These are phyloP conservation scores for Drosophila ficusphila DNA, from an alignment of 1,140 invertebrate species.

Conservation along the genomic window DNA sequence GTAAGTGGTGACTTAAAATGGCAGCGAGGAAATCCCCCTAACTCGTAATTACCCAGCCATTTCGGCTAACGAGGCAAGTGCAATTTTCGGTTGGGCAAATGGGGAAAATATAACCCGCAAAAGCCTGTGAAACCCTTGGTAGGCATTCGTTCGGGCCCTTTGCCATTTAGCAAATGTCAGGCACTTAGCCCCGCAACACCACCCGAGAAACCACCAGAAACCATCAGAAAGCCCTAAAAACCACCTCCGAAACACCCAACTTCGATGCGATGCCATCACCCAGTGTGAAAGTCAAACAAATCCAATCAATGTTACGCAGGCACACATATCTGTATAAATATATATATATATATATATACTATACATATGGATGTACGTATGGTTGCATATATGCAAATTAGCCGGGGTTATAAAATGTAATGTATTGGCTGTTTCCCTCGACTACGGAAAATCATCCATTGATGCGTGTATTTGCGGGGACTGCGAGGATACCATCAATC, in stretches of 20 bases:
- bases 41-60: slow-evolving; percentile 65
- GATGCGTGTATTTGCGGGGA: slow-evolving; percentile 29
- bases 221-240: slow-evolving; percentile 4
- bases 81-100: slow-evolving; percentile 62
- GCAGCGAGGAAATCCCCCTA: background rate
- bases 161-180: slow-evolving; percentile 74
- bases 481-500: slow-evolving; percentile 57
- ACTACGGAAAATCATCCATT: slow-evolving; percentile 36
- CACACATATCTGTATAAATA: background rate
- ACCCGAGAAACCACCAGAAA: background rate
- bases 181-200: slow-evolving; percentile 55
- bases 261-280: slow-evolving; percentile 1
- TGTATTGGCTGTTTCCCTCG: slow-evolving; percentile 48
- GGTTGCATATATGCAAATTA: slow-evolving; percentile 67
- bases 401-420: slow-evolving; percentile 67
- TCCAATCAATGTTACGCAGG: slow-evolving; percentile 71
- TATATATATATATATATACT: background rate
- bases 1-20: slow-evolving; percentile 25
- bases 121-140: slow-evolving; percentile 38
- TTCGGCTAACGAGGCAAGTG: slow-evolving; percentile 63
- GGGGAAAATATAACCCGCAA: slow-evolving; percentile 57
- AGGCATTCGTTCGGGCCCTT: slow-evolving; percentile 15
- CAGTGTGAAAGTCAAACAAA: slow-evolving; percentile 67
- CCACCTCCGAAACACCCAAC: background rate
- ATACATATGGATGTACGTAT: slow-evolving; percentile 4